A percentile compares a stretch with the other conserved stretches of the same genome.
phyloP scores from a whole-genome alignment of 2,113 vertebrate species.

The Motacilla alba region DNA sequence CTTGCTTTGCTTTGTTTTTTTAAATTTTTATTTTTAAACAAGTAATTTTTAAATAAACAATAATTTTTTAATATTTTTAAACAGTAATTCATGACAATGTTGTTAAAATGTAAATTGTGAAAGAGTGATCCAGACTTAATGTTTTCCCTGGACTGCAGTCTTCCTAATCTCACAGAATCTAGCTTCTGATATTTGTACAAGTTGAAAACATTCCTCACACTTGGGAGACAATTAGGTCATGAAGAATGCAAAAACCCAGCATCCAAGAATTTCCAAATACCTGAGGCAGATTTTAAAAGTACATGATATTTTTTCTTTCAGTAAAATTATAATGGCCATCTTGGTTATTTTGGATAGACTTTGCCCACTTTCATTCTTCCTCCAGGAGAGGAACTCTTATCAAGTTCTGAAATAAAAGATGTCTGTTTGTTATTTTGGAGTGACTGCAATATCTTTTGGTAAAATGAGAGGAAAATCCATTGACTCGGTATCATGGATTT shows the following conservation, averaged over 20 bases:
- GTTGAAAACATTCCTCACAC: neutral
- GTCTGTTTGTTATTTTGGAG: neutral
- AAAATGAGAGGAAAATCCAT: neutral
- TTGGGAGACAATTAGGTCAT: neutral
- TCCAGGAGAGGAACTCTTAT: rapidly evolving
- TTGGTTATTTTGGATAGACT: neutral
- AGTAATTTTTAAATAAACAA: no score
- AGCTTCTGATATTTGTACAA: neutral
- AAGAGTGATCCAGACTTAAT: neutral
- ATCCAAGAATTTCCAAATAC: neutral
- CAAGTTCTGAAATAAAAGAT: neutral
- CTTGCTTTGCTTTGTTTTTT: neutral
- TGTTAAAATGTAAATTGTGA: neutral
- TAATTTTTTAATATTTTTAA: no score
- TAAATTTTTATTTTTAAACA: neutral
- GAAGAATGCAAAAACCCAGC: neutral
- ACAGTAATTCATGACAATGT: neutral
- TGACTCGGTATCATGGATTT: neutral
- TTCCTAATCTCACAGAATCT: neutral
- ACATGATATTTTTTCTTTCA: neutral
- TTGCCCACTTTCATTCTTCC: neutral
- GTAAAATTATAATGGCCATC: rapidly evolving
- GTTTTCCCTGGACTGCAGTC: neutral
- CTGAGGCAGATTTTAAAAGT: neutral
- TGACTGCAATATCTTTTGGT: neutral